phyloP scores from a whole-genome alignment of 2,113 vertebrate genomes.

The Tupaia tana region DNA sequence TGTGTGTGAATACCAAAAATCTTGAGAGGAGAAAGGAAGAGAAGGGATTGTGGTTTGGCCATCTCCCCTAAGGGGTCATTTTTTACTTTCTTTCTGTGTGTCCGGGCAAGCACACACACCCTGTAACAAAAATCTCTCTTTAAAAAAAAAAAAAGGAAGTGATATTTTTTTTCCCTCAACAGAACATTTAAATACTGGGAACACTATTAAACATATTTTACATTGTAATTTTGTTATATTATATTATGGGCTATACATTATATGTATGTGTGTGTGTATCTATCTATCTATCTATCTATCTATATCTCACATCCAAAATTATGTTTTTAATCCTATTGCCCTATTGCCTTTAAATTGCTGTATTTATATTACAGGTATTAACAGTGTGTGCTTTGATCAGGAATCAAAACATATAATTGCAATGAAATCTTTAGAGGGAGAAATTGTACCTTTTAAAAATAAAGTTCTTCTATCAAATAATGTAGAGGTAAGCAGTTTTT shows the following conservation, averaged over 20 bases:
- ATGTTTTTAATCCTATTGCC: neutral
- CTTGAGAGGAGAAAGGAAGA: no score
- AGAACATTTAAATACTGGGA: neutral
- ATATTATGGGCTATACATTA: neutral
- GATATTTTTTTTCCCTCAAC: neutral
- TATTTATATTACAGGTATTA: conserved; percentile 90
- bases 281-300: no score
- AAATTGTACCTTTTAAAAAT: conserved; percentile 93
- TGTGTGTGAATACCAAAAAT: no score
- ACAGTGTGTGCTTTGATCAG: conserved; percentile 95
- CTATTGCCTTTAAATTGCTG: conserved; percentile 43
- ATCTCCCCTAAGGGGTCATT: no score
- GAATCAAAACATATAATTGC: conserved; percentile 93
- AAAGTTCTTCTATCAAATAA: conserved; percentile 92
- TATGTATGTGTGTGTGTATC: neutral
- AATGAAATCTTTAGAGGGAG: conserved; percentile 97
- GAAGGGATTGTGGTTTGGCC: no score
- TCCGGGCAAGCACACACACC: no score
- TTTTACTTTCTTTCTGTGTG: no score
- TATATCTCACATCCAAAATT: neutral
- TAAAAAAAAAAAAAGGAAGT: no score
- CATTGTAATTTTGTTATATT: neutral
- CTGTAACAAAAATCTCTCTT: no score
- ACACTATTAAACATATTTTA: neutral
- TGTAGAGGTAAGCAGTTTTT: conserved; percentile 92